phyloP scores from a whole-genome alignment of 2,888 invertebrate genomes.

The Empis livida region DNA sequence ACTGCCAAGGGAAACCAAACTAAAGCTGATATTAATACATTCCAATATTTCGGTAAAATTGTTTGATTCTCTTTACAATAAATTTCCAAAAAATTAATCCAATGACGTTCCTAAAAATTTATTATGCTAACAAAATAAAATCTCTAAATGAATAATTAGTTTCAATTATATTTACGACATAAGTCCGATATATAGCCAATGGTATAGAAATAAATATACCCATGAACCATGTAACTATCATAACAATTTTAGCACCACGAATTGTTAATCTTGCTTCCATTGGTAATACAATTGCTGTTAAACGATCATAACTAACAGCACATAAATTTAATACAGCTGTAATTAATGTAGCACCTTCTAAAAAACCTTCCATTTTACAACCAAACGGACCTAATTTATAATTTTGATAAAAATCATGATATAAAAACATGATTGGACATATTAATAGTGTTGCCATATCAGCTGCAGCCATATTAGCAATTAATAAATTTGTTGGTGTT shows the following conservation, averaged over 20 bases:
- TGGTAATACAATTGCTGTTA: conserved; percentile 66
- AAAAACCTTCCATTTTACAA: conserved; percentile 63
- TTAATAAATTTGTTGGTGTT: conserved; percentile 56
- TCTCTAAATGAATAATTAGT: background rate
- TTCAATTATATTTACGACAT: conserved; percentile 37
- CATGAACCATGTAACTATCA: conserved; percentile 52
- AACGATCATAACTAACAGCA: conserved; percentile 67
- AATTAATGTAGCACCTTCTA: conserved; percentile 60
- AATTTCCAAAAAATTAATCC: conserved; percentile 62
- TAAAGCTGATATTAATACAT: conserved; percentile 56
- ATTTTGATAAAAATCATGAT: conserved; percentile 64
- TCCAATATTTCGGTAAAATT: conserved; percentile 61
- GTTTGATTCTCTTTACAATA: conserved; percentile 59
- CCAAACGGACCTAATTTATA: conserved; percentile 59
- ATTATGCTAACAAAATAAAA: background rate
- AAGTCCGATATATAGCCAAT: conserved; percentile 48
- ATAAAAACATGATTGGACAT: conserved; percentile 64
- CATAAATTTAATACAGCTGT: conserved; percentile 66
- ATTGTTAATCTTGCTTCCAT: conserved; percentile 54
- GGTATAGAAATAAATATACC: conserved; percentile 52
- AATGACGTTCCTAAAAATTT: conserved; percentile 47
- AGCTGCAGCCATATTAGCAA: conserved; percentile 61
- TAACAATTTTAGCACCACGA: conserved; percentile 49
- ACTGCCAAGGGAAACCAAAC: conserved; percentile 66
- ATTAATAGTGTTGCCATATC: conserved; percentile 53